A percentile compares a stretch with the other conserved stretches of the same genome.
phyloP scores from a whole-genome alignment of 2,888 invertebrate species.

The Clistopyga incitator region DNA sequence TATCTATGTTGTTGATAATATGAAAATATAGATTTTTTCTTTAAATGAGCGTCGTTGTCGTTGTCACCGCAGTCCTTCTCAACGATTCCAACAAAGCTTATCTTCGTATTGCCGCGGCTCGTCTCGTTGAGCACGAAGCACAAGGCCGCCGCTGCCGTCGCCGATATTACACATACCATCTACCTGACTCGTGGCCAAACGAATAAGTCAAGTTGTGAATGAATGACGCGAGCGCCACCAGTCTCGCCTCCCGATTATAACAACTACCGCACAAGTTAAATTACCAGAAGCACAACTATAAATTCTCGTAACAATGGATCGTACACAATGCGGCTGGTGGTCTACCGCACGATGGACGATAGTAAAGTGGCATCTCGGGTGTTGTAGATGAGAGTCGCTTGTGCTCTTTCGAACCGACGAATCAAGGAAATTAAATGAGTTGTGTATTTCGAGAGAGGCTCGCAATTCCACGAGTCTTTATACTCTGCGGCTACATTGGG shows the following conservation, averaged over 20 bases:
- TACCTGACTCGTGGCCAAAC: slow-evolving; percentile 25
- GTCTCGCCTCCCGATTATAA: slow-evolving; percentile 13
- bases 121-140: slow-evolving; percentile 12
- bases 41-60: no score
- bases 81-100: background rate
- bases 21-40: no score
- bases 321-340: background rate
- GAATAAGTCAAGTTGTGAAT: slow-evolving; percentile 44
- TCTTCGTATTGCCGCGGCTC: slow-evolving; percentile 38
- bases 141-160: slow-evolving; percentile 5
- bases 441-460: no score
- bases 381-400: no score
- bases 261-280: slow-evolving; percentile 31
- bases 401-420: background rate
- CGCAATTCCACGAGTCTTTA: slow-evolving; percentile 16
- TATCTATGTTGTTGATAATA: background rate
- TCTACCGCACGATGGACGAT: slow-evolving; percentile 30
- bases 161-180: slow-evolving; percentile 1
- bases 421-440: background rate
- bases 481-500: no score
- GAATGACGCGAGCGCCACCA: slow-evolving; percentile 50
- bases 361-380: no score
- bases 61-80: slow-evolving; percentile 22
- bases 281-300: slow-evolving; percentile 48
- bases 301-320: slow-evolving; percentile 18